Evolutionary conservation across 2,888 invertebrate genomes (phyloP), one percentile per base, ranked within the genome.

Genomic region (Liodrosophila aerea): DNA sequence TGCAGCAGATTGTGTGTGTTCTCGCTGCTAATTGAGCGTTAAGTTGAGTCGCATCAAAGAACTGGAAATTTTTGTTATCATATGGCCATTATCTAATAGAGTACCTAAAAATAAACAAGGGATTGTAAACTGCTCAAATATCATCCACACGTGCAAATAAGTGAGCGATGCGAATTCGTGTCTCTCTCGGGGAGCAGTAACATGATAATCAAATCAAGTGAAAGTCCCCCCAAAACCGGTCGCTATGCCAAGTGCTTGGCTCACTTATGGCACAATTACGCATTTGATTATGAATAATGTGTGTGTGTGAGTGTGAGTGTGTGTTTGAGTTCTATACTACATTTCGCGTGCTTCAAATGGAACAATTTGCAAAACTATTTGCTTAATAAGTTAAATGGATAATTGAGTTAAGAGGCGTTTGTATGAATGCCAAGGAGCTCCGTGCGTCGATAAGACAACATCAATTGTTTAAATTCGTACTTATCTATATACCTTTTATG

Each of bases 361-460:
- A 45, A 62, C 69, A 83, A 83, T 78, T 83, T 76, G 76, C 73
- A 64, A 69, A 58, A 64, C 46, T 77, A 77, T 73, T 68, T 56
- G 76, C 71, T 81, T 77, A 84, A 16, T 83, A 73, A 68, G 76
- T 76, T 84, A 81, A 81, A 81, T 77, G 66, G 65, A 81, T 81
- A 84, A 81, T 84, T 81, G 80, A 76, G 84, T 64, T 73, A 73
- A 68, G 84, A 63, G 84, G 80, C 70, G 57, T 63, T 53, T 41
- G 49, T 52, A 37, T 61, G 34, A 54, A 16, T 50, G 44, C 31
- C 44, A 53, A 62, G 53, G 18, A 51, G 29, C 39, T 12, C 11
- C 39, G 46, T 22, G 22, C 22, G 5, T 62, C 62, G 49, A 66
- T 69, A 65, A 62, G 39, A 46, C 69, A 65, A 53, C 60, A 53